These are phyloP conservation scores for Gasterosteus aculeatus DNA, from an alignment of 2,113 vertebrate species.

Conservation along the genomic window DNA sequence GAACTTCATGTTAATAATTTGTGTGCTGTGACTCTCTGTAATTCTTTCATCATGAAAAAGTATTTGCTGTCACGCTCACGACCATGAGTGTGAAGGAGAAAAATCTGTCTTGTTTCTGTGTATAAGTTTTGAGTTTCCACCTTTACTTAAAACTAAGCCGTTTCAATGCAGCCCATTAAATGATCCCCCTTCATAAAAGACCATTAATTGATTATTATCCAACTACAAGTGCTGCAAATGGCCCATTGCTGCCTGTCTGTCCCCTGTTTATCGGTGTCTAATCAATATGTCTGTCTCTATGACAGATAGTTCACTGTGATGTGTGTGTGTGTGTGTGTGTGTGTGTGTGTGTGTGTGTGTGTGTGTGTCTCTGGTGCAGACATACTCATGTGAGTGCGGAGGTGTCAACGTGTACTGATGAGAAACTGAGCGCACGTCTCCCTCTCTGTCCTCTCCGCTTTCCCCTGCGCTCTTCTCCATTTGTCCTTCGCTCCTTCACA, in stretches of 20 bases:
- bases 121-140: constrained; percentile 38
- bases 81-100: neutral
- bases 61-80: neutral
- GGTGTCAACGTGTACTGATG: constrained; percentile 55
- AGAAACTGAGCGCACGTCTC: constrained; percentile 34
- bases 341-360: neutral
- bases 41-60: neutral
- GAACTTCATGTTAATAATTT: neutral
- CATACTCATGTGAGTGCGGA: constrained; percentile 2
- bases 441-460: constrained; percentile 20
- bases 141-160: constrained; percentile 49
- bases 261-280: constrained; percentile 63
- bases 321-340: constrained; percentile 16
- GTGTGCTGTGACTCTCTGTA: neutral
- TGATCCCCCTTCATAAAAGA: constrained; percentile 61
- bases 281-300: constrained; percentile 79
- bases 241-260: constrained; percentile 50
- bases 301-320: constrained; percentile 49
- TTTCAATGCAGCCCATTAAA: constrained; percentile 52
- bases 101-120: neutral
- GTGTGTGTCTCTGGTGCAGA: neutral
- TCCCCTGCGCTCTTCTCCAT: constrained; percentile 43
- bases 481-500: constrained; percentile 69
- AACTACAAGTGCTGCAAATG: constrained; percentile 64
- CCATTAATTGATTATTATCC: constrained; percentile 74